Conservation (phyloP, 2,113 vertebrate genomes). For the Halcyon senegalensis region DNA sequence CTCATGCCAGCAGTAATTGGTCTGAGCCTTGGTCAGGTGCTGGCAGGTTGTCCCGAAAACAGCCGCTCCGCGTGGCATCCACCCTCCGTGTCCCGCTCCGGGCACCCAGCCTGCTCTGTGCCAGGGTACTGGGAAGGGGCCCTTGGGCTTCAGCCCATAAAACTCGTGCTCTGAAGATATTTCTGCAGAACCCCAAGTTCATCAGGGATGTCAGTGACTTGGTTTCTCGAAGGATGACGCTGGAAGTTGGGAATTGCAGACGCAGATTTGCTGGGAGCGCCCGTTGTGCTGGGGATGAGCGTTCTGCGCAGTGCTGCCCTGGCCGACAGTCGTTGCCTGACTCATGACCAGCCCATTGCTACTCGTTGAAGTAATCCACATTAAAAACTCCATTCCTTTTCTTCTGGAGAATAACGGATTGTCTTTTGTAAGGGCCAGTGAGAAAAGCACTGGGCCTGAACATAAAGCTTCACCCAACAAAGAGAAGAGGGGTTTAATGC, state of each 20-base stretch:
- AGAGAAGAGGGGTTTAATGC: neutral
- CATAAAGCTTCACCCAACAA: rapidly evolving
- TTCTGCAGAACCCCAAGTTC: neutral
- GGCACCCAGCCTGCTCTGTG: neutral
- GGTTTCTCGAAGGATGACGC: rapidly evolving
- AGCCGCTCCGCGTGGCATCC: neutral
- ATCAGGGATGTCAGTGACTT: rapidly evolving
- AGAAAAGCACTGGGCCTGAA: neutral
- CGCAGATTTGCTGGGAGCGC: neutral
- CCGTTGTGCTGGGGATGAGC: neutral
- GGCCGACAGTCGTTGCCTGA: rapidly evolving
- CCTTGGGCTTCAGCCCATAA: too few relatives aligned
- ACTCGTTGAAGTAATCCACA: rapidly evolving
- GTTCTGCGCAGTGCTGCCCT: neutral
- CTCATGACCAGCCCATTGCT: neutral
- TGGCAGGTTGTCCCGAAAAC: neutral
- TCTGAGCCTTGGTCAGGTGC: neutral
- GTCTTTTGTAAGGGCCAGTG: neutral
- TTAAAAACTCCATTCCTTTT: neutral
- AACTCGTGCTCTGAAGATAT: rapidly evolving
- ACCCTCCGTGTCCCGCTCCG: rapidly evolving
- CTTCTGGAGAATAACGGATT: neutral
- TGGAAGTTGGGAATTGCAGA: neutral
- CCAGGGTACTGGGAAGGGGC: neutral
- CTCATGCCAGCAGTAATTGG: slow-evolving; percentile 7